Conservation (phyloP, 2,888 invertebrate species). For the Dynastes tityus region DNA sequence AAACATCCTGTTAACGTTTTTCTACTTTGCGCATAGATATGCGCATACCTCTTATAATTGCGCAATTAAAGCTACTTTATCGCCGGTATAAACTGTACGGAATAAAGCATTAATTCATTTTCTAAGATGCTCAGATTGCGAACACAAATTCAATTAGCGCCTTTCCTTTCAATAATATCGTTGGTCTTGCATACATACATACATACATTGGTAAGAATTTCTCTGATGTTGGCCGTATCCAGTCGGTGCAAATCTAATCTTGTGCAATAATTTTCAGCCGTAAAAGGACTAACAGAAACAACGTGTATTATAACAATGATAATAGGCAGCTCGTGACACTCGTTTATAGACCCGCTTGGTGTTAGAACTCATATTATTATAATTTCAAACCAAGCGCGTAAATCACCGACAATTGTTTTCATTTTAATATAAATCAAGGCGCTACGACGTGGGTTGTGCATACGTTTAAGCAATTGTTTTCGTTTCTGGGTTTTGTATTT, state of each 20-base stretch:
- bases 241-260: not conserved
- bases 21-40: not conserved
- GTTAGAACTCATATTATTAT: constrained; percentile 28
- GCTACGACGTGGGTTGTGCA: constrained; percentile 12
- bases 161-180: not conserved
- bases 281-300: constrained; percentile 25
- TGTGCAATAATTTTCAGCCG: constrained; percentile 21
- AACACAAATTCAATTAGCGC: constrained; percentile 28
- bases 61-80: not conserved
- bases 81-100: not conserved
- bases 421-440: constrained; percentile 34
- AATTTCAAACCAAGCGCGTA: constrained; percentile 28
- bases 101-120: constrained; percentile 10
- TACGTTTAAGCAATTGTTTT: constrained; percentile 10
- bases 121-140: constrained; percentile 11
- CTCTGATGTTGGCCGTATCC: constrained; percentile 6
- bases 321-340: constrained; percentile 13
- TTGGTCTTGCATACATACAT: not conserved
- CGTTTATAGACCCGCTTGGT: constrained; percentile 9
- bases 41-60: not conserved
- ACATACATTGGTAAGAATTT: constrained; percentile 2
- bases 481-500: constrained; percentile 26
- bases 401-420: constrained; percentile 33
- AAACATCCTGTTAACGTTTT: not conserved
- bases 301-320: not conserved